A percentile compares a stretch with the other conserved stretches of the same genome.
phyloP scores from a whole-genome alignment of 1,140 invertebrate species.

The Maniola jurtina region DNA sequence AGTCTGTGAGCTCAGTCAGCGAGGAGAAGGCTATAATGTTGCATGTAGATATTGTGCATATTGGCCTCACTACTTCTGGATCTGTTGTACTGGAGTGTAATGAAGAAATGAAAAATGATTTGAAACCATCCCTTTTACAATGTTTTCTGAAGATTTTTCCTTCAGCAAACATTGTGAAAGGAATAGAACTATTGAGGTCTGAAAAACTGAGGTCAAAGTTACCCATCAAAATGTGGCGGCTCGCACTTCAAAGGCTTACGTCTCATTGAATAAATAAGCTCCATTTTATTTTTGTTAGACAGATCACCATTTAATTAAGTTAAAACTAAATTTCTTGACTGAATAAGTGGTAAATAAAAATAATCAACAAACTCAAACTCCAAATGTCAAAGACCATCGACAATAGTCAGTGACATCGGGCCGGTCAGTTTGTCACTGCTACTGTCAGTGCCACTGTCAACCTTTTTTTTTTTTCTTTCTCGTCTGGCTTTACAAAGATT shows the following conservation, averaged over 20 bases:
- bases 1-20: conserved; percentile 84
- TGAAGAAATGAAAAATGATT: background rate
- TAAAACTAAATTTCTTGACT: too few species aligned
- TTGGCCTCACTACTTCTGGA: conserved; percentile 74
- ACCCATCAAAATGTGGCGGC: conserved; percentile 79
- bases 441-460: too few species aligned
- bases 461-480: too few species aligned
- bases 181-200: conserved; percentile 7
- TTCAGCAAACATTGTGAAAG: too few species aligned
- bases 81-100: conserved; percentile 59
- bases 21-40: conserved; percentile 92
- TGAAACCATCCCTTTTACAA: too few species aligned
- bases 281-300: conserved; percentile 58
- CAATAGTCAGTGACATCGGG: too few species aligned
- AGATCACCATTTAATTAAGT: background rate
- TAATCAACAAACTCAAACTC: too few species aligned
- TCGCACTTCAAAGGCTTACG: conserved; percentile 76
- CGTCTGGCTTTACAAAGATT: too few species aligned
- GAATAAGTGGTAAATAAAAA: too few species aligned
- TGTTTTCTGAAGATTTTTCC: too few species aligned
- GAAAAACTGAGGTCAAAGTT: conserved; percentile 28
- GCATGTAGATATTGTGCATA: conserved; percentile 86
- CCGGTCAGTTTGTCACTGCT: too few species aligned
- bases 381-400: too few species aligned
- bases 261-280: conserved; percentile 80